phyloP scores from a whole-genome alignment of 2,797 vertebrate species.

The Vireo griseus region DNA sequence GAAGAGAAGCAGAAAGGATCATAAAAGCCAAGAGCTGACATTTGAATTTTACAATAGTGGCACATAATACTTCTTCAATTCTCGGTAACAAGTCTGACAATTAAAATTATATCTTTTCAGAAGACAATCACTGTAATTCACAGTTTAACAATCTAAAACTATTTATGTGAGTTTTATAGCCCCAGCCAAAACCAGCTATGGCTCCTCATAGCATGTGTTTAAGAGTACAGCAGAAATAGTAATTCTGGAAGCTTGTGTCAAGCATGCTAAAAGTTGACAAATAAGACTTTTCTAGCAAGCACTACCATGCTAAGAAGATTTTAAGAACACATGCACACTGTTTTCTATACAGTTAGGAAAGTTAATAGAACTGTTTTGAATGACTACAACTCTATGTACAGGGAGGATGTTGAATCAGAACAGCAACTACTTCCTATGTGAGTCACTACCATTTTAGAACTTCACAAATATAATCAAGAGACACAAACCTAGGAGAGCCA shows the following conservation, averaged over 20 bases:
- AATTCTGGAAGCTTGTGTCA: constrained; percentile 7
- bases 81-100: neutral
- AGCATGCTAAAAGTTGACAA: neutral
- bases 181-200: neutral
- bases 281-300: neutral
- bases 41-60: neutral
- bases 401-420: neutral
- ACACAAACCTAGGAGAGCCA: neutral
- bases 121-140: neutral
- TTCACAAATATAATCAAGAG: neutral
- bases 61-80: neutral
- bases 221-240: neutral
- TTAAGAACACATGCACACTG: neutral
- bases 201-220: neutral
- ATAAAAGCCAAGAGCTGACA: neutral
- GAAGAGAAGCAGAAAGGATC: neutral
- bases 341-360: neutral
- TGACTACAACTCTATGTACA: neutral
- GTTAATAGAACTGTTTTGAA: neutral
- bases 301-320: neutral
- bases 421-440: neutral
- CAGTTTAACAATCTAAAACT: neutral
- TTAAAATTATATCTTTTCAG: neutral
- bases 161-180: neutral
- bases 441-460: neutral